Evolutionary conservation across 2,113 vertebrate species (phyloP).

Genomic region (Xiphophorus couchianus): DNA sequence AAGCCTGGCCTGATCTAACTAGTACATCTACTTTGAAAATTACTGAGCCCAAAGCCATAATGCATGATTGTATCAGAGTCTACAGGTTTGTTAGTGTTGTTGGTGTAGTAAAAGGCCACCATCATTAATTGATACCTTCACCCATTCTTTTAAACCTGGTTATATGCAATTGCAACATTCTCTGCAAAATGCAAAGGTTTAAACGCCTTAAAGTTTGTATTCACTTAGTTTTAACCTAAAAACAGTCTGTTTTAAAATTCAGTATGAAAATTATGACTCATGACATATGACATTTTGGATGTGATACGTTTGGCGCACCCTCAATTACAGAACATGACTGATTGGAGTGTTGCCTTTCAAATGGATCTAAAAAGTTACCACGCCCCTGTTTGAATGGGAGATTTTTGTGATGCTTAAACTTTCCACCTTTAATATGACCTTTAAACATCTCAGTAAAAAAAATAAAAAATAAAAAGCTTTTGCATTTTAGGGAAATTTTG

Average conservation of each 20-base stretch:
- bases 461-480: neutral
- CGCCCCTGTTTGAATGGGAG: neutral
- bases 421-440: neutral
- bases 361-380: neutral
- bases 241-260: slow-evolving; percentile 19
- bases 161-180: slow-evolving; percentile 25
- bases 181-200: slow-evolving; percentile 35
- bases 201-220: slow-evolving; percentile 17
- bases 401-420: neutral
- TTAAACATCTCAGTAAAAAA: neutral
- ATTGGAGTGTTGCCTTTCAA: slow-evolving; percentile 28
- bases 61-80: slow-evolving; percentile 61
- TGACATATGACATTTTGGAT: slow-evolving; percentile 33
- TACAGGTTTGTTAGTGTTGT: slow-evolving; percentile 38
- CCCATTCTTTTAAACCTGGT: slow-evolving; percentile 25
- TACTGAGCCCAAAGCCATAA: slow-evolving; percentile 38
- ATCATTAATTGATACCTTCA: slow-evolving; percentile 33
- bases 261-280: neutral
- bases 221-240: slow-evolving; percentile 5
- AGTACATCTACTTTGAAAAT: slow-evolving; percentile 39
- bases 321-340: slow-evolving; percentile 30
- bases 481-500: neutral
- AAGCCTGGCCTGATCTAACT: slow-evolving; percentile 29
- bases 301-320: slow-evolving; percentile 56
- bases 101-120: slow-evolving; percentile 24